phyloP scores from a whole-genome alignment of 2,797 vertebrate species.

The Lycodopsis pacificus region DNA sequence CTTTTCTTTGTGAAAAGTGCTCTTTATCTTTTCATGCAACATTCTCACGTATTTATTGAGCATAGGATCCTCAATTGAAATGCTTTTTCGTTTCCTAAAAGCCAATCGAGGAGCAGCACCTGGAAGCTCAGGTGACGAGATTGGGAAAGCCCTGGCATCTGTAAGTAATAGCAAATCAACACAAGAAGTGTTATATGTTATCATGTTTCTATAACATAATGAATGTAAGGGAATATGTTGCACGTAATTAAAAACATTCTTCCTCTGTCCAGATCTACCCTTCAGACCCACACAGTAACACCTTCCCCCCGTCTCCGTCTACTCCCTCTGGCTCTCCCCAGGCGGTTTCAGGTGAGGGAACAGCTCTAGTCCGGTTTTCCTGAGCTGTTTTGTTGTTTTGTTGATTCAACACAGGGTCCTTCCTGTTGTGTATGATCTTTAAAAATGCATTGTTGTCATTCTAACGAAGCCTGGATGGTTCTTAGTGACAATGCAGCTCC shows the following conservation, averaged over 20 bases:
- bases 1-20: background rate
- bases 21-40: constrained; percentile 12
- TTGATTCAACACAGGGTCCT: constrained; percentile 41
- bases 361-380: constrained; percentile 28
- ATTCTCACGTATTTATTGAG: background rate
- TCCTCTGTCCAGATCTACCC: constrained; percentile 91
- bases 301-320: constrained; percentile 93
- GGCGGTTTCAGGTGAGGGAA: constrained; percentile 90
- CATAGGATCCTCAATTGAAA: background rate
- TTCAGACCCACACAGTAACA: constrained; percentile 92
- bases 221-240: background rate
- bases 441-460: constrained; percentile 36
- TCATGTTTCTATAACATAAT: background rate
- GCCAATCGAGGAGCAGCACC: constrained; percentile 88
- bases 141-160: constrained; percentile 97
- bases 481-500: constrained; percentile 47
- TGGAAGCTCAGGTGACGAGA: constrained; percentile 95
- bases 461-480: constrained; percentile 13
- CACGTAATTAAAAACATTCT: constrained; percentile 22
- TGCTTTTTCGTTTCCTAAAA: constrained; percentile 58
- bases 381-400: constrained; percentile 23
- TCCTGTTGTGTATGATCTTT: constrained; percentile 36
- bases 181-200: background rate
- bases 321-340: constrained; percentile 96
- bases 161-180: constrained; percentile 81